Evolutionary conservation across 2,113 vertebrate genomes (phyloP).

Genomic region (Odocoileus hemionus): DNA sequence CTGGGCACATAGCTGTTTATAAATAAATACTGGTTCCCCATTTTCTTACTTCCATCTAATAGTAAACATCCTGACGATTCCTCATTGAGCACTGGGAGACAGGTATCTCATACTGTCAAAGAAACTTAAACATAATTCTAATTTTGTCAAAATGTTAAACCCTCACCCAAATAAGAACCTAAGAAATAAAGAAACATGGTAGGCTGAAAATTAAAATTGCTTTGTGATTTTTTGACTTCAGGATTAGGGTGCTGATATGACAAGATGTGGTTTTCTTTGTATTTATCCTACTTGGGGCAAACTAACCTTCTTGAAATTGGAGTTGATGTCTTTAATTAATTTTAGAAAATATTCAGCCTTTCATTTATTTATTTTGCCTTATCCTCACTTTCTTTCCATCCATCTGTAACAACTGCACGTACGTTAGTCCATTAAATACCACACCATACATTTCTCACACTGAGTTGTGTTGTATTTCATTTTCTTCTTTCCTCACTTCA

Average conservation of each 20-base stretch:
- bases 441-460: background rate
- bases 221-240: background rate
- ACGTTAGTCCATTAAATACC: background rate
- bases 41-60: background rate
- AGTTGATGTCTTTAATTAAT: background rate
- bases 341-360: background rate
- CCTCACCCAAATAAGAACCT: background rate
- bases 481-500: background rate
- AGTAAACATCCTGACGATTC: background rate
- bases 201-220: background rate
- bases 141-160: background rate
- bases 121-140: background rate
- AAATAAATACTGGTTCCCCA: background rate
- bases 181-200: background rate
- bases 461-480: background rate
- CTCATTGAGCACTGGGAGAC: background rate
- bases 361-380: background rate
- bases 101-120: background rate
- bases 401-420: background rate
- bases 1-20: background rate
- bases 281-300: background rate
- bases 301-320: background rate
- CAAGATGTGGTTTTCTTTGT: background rate
- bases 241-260: background rate
- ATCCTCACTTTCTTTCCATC: background rate